Base-by-base conservation (phyloP, 2,888 invertebrate species). In the Sphaerophoria taeniata region DNA sequence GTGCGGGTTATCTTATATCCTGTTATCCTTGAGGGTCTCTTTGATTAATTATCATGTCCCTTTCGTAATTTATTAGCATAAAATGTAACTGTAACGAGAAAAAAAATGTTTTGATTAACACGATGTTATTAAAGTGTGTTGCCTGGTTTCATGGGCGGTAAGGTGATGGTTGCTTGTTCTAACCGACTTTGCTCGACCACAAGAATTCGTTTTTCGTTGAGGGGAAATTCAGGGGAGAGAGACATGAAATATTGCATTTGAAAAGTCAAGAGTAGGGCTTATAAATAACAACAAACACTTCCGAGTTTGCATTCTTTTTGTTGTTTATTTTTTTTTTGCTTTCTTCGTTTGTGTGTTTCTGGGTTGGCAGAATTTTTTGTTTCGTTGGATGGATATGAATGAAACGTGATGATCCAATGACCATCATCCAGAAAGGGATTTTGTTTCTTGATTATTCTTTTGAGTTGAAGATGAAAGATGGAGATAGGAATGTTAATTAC, bases 71-170 rank as follows among this genome's bases (percentile, higher is more conserved):
- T n/a, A n/a, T 90, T 90, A 89, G 89, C 90, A 89, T 88, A 89
- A 89, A 89, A 87, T 89, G 88, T 88, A 89, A 87, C 90, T 90
- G 89, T 75, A 90, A 89, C 87, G 87, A 87, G 79, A 86, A 70
- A 61, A 82, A 75, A 58, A 73, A 55, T 31, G 11, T 69, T 87
- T 56, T 84, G 84, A 84, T 87, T 87, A 87, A 84, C 80, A 45
- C 49, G 73, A 45, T 49, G 69, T 55, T 73, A 58, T 72, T 73
- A 39, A 49, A 16, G 36, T 63, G 47, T 14, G 43, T 43, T 60
- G 43, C n/a, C 12, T n/a, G 5, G 74, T 65, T 7, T 16, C 9
- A 56, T 24, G 49, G 49, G 45, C 39, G 58, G n/a, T 5, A 55
- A 9, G 51, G 39, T 58, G 33, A 34, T 36, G 14, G 39, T 65